These are phyloP conservation scores for Smithornis capensis DNA, from an alignment of 2,113 vertebrate species.

Conservation along the genomic window DNA sequence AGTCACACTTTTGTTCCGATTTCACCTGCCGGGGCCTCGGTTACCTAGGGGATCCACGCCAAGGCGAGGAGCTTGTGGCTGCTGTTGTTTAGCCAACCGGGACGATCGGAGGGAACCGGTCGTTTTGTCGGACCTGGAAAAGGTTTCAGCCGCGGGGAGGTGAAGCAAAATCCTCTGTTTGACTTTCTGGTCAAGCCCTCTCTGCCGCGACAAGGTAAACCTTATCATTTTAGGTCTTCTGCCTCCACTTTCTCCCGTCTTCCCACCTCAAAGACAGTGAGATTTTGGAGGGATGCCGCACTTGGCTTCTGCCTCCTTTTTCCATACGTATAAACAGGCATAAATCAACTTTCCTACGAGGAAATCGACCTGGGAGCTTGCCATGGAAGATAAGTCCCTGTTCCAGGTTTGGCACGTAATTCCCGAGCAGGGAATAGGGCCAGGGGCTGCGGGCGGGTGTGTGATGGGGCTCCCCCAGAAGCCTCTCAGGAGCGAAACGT, in stretches of 20 bases:
- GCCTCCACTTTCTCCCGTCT: background rate
- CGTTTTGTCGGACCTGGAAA: background rate
- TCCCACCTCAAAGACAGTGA: constrained; percentile 21
- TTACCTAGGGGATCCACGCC: background rate
- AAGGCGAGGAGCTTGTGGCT: background rate
- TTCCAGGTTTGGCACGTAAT: constrained; percentile 1
- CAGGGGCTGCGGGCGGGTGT: background rate
- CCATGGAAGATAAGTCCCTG: background rate
- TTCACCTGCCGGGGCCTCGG: background rate
- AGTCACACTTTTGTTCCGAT: fast-evolving
- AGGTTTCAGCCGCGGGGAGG: background rate
- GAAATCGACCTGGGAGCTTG: constrained; percentile 35
- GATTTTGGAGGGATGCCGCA: constrained; percentile 24
- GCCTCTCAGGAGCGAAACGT: background rate
- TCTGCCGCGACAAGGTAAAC: background rate
- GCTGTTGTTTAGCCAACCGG: background rate
- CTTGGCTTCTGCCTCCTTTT: constrained; percentile 44
- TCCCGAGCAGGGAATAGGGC: background rate
- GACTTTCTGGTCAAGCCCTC: background rate
- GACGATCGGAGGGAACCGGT: background rate
- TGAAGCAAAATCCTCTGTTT: background rate
- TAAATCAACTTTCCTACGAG: constrained; percentile 43
- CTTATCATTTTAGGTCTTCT: background rate
- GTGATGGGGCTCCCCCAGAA: background rate
- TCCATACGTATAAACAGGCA: constrained; percentile 17